phyloP scores from a whole-genome alignment of 2,113 vertebrate species.

The Hippopotamus amphibius region DNA sequence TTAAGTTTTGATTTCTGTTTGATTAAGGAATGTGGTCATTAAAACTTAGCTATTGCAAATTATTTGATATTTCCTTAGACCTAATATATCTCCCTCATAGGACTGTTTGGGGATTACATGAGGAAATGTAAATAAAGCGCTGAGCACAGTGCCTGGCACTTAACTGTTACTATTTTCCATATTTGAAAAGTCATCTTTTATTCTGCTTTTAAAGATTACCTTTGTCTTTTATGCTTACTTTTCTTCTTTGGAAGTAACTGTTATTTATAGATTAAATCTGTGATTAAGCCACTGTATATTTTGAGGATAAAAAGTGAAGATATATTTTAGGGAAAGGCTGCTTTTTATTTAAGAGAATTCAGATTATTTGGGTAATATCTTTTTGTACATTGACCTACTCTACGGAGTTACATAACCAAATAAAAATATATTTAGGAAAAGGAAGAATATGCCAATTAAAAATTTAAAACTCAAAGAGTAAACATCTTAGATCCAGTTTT shows the following conservation, averaged over 20 bases:
- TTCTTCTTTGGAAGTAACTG: constrained; percentile 4
- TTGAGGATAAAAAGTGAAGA: constrained; percentile 24
- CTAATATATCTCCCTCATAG: background rate
- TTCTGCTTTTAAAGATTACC: background rate
- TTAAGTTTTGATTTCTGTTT: constrained; percentile 24
- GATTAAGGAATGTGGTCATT: constrained; percentile 38
- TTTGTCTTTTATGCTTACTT: constrained; percentile 11
- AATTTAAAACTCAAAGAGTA: constrained; percentile 30
- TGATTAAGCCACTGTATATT: constrained; percentile 1
- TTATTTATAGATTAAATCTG: constrained; percentile 32
- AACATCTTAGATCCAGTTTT: constrained; percentile 32
- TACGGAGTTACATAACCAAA: background rate
- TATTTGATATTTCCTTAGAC: constrained; percentile 21
- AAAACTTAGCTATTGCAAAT: constrained; percentile 36
- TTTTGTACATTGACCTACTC: background rate
- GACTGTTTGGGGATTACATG: background rate
- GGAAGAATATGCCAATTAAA: constrained; percentile 1
- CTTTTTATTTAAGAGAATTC: constrained; percentile 44
- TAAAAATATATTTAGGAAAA: constrained; percentile 43
- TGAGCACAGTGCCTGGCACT: background rate
- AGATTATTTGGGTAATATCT: background rate
- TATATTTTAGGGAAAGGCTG: background rate
- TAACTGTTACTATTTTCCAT: background rate
- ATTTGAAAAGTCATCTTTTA: constrained; percentile 46
- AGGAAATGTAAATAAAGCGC: constrained; percentile 6